These are phyloP conservation scores for Neodiprion lecontei DNA, from an alignment of 1,140 invertebrate species.

Conservation along the genomic window DNA sequence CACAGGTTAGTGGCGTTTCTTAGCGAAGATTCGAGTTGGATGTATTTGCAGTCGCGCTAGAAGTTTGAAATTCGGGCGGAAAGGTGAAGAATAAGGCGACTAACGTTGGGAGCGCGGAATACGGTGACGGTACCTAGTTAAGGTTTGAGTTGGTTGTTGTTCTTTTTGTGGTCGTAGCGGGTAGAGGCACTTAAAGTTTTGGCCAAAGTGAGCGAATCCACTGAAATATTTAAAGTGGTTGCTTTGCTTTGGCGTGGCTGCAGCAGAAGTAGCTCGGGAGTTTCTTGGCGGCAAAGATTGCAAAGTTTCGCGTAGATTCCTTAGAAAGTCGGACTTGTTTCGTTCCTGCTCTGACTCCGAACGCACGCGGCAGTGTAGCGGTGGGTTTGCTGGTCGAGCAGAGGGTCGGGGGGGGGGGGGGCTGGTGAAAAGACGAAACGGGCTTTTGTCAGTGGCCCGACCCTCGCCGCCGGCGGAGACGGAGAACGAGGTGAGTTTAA, in stretches of 20 bases:
- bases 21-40: not conserved
- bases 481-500: conserved; percentile 19
- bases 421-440: conserved; percentile 54
- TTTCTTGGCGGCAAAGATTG: conserved; percentile 39
- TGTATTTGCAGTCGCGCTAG: not conserved
- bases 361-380: conserved; percentile 12
- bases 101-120: no score
- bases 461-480: conserved; percentile 30
- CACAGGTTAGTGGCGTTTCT: not conserved
- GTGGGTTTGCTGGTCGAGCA: conserved; percentile 12
- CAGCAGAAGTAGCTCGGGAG: conserved; percentile 25
- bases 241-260: not conserved
- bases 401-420: not conserved
- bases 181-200: conserved; percentile 9
- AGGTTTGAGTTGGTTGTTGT: not conserved
- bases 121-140: not conserved
- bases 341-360: conserved; percentile 36
- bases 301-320: conserved; percentile 50
- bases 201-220: conserved; percentile 27
- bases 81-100: not conserved
- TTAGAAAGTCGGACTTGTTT: conserved; percentile 58
- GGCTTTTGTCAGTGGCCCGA: conserved; percentile 52
- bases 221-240: conserved; percentile 29
- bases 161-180: not conserved
- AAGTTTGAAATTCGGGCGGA: not conserved